These are phyloP conservation scores for Smittia sp. DNA, from an alignment of 2,888 invertebrate genomes.

Conservation along the genomic window DNA sequence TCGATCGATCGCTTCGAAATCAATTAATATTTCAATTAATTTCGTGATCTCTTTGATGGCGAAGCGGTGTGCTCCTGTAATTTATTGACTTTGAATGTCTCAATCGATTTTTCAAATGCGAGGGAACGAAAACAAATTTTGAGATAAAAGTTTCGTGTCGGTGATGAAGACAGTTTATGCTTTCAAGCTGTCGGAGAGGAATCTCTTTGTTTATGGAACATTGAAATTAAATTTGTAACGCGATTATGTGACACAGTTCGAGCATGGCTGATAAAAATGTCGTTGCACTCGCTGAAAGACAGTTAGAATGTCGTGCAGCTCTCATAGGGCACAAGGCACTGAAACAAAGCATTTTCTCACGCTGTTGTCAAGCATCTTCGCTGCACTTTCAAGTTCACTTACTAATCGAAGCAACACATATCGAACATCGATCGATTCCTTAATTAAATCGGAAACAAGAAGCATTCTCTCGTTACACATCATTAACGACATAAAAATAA, in stretches of 20 bases:
- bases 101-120: not conserved
- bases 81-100: slow-evolving; percentile 40
- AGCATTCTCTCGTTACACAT: slow-evolving; percentile 34
- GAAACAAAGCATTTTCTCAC: slow-evolving; percentile 3
- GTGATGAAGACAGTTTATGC: not conserved
- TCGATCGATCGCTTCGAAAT: slow-evolving; percentile 19
- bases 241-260: not conserved
- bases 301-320: not conserved
- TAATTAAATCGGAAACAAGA: slow-evolving; percentile 27
- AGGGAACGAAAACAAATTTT: not conserved
- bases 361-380: not conserved
- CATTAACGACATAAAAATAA: slow-evolving; percentile 38
- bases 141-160: not conserved
- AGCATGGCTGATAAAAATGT: not conserved
- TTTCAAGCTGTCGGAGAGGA: not conserved
- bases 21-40: slow-evolving; percentile 42
- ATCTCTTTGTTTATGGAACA: not conserved
- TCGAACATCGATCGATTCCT: slow-evolving; percentile 21
- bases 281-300: not conserved
- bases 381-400: not conserved
- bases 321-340: not conserved
- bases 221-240: slow-evolving; percentile 4
- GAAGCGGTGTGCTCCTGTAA: slow-evolving; percentile 1
- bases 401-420: not conserved
- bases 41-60: slow-evolving; percentile 37